These are phyloP conservation scores for Synanthedon tipuliformis DNA, from an alignment of 2,888 invertebrate genomes.

Conservation along the genomic window DNA sequence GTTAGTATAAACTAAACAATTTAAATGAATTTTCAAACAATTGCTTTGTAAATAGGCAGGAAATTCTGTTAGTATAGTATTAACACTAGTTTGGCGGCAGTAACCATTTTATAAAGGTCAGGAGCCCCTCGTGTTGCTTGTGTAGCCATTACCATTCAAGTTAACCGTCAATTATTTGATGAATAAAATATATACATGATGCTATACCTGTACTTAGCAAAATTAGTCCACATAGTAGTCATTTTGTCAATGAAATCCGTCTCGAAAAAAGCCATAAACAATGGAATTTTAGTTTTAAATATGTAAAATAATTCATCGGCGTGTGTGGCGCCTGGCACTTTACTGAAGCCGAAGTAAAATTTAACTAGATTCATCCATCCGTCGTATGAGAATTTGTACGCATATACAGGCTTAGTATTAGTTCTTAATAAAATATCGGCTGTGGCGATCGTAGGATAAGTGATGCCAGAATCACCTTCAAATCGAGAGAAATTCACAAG, in stretches of 20 bases:
- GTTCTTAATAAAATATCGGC: slow-evolving; percentile 31
- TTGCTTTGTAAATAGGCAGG: no score
- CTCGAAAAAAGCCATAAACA: slow-evolving; percentile 27
- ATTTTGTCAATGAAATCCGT: slow-evolving; percentile 31
- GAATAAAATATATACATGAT: neutral
- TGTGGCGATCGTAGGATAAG: slow-evolving; percentile 36
- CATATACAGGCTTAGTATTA: slow-evolving; percentile 28
- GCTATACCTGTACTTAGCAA: slow-evolving; percentile 46
- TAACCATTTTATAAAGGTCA: no score
- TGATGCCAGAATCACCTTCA: slow-evolving; percentile 46
- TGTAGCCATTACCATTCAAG: no score
- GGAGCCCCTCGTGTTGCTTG: no score
- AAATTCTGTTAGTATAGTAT: no score
- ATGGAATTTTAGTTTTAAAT: slow-evolving; percentile 31
- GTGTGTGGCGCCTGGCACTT: slow-evolving; percentile 47
- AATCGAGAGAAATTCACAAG: slow-evolving; percentile 38
- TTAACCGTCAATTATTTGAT: neutral
- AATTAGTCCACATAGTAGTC: slow-evolving; percentile 52
- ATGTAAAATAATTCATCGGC: slow-evolving; percentile 60
- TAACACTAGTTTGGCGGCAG: no score
- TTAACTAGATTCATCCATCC: slow-evolving; percentile 52
- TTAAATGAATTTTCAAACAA: no score
- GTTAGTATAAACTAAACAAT: no score
- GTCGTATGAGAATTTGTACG: slow-evolving; percentile 42
- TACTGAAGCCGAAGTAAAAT: slow-evolving; percentile 25